Percentiles rank a stretch among this genome's conserved stretches.
Conservation (phyloP, 2,113 vertebrate species). For the Tringa solitaria region DNA sequence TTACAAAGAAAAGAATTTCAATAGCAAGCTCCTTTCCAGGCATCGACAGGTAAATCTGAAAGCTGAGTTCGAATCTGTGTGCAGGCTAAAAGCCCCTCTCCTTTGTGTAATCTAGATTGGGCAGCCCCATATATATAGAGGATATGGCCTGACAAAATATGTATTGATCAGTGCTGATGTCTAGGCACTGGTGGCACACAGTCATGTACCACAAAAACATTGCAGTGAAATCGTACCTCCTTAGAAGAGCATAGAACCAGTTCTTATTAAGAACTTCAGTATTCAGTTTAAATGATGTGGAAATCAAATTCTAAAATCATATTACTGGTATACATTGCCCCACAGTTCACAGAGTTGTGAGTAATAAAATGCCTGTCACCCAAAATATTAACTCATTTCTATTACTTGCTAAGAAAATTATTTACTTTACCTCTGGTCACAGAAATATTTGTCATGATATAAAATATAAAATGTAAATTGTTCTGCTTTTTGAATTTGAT, state of each 20-base stretch:
- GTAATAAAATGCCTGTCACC: not conserved
- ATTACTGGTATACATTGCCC: not conserved
- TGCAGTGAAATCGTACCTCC: not conserved
- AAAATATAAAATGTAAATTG: not conserved
- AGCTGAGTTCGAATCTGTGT: not conserved
- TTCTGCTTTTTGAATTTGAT: not conserved
- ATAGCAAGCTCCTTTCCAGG: not conserved
- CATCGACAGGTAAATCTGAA: not conserved
- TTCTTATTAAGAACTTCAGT: not conserved
- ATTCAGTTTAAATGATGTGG: not conserved
- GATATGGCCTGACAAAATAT: not conserved
- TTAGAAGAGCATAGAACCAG: not conserved
- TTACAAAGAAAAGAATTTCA: not conserved
- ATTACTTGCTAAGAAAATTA: not conserved
- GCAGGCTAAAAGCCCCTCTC: not conserved
- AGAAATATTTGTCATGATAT: not conserved
- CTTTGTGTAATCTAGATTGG: not conserved
- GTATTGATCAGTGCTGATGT: not conserved
- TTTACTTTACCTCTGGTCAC: not conserved
- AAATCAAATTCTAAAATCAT: not conserved
- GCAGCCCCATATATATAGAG: fast-evolving
- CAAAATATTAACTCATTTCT: not conserved
- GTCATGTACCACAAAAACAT: not conserved
- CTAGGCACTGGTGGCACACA: not conserved
- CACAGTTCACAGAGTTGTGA: not conserved